Evolutionary conservation across 2,888 invertebrate genomes (phyloP).

Genomic region (Pterobdella sp.): DNA sequence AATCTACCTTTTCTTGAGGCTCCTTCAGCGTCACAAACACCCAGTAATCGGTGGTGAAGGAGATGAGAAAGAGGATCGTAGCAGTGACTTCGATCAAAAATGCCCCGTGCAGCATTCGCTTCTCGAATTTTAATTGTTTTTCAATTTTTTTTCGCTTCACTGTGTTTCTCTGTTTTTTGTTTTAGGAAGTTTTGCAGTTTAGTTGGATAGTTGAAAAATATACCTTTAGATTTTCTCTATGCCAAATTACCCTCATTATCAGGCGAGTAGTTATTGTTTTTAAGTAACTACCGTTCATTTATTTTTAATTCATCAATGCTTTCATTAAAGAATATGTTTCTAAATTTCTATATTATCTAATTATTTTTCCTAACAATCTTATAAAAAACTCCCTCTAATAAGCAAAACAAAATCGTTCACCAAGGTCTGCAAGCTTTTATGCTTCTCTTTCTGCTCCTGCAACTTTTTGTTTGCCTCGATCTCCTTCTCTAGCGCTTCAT

Average conservation of each 20-base stretch:
- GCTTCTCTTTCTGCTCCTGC: not conserved
- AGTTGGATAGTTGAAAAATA: not conserved
- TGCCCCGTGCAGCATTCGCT: slow-evolving; percentile 17
- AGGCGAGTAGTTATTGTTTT: not conserved
- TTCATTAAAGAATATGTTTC: too few species aligned
- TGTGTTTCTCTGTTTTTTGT: not conserved
- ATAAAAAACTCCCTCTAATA: too few species aligned
- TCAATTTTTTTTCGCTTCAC: not conserved
- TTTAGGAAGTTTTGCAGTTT: not conserved
- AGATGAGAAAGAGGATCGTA: slow-evolving; percentile 27
- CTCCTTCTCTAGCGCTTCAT: not conserved
- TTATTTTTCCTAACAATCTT: too few species aligned
- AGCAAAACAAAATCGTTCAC: too few species aligned
- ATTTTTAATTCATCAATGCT: too few species aligned
- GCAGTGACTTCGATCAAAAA: slow-evolving; percentile 25
- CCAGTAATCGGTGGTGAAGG: slow-evolving; percentile 30
- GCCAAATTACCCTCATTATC: not conserved
- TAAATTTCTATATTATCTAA: too few species aligned
- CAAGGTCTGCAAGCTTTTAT: too few species aligned
- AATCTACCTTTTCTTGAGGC: slow-evolving; percentile 18
- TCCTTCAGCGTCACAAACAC: slow-evolving; percentile 22
- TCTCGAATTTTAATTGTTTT: slow-evolving; percentile 13
- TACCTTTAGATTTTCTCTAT: too few species aligned
- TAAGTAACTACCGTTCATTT: not conserved
- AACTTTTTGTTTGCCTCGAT: not conserved